Base-by-base conservation (phyloP, 2,888 invertebrate genomes). In the Stenodera caucasica region DNA sequence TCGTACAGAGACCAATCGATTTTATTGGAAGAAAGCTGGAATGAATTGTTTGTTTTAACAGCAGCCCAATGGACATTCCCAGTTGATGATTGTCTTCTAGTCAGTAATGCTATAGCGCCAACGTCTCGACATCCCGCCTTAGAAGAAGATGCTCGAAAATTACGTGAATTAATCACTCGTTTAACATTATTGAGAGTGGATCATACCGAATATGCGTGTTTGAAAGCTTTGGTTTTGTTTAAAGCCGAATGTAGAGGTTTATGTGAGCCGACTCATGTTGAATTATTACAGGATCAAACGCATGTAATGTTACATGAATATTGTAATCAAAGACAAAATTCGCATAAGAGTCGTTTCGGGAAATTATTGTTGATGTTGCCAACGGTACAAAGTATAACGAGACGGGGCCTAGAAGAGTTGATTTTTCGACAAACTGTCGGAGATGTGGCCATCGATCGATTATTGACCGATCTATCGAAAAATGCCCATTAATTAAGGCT, bases 191-290 rank as follows among this genome's bases (percentile, higher is more conserved):
- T 89, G 56, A 82, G 87, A 66, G 85, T 93, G 15, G 94, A 95
- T 77, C 89, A 90, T 76, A 89, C 90, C 0, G 94, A 95, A 75
- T 91, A 88, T 73, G 91, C 94, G 37, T 94, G 90, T 78, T 81
- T 95, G n/a, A 94, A 93, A 76, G 90, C 91, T 0, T 82, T 91
- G 9, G 86, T 92, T 5, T 82, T 94, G 5, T 94, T 93, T 78
- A 91, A 91, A 79, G 85, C 90, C 88, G 89, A 90, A 77, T 82
- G 84, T 12, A 80, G 85, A 61, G 88, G 86, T 0, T 78, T 90
- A 51, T 83, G 86, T 52, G 88, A 89, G 69, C 77, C 82, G 0
- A 80, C 77, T 7, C 84, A 88, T 67, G 82, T 89, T 62, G 87
- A 84, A 69, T 84, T 88, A 50, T 80, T 93, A 0, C 94, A 94